Conservation (phyloP, 2,113 vertebrate genomes). For the Clarias gariepinus region DNA sequence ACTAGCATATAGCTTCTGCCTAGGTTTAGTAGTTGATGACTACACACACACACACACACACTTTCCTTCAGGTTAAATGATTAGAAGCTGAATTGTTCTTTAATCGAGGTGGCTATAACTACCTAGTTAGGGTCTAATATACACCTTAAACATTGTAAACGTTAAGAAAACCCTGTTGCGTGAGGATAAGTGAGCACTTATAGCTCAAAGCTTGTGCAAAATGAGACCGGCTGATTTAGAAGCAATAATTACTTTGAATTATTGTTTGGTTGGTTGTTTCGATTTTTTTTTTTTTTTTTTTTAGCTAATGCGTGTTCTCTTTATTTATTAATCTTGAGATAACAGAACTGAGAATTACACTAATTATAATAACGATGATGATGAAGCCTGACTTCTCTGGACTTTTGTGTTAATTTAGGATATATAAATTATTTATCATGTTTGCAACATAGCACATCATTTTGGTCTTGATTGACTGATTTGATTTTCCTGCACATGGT, state of each 20-base stretch:
- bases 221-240: background rate
- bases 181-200: background rate
- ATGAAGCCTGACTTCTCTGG: conserved; percentile 12
- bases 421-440: conserved; percentile 62
- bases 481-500: conserved; percentile 16
- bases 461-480: conserved; percentile 36
- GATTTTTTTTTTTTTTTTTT: too few species aligned
- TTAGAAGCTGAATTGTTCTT: too few species aligned
- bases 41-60: too few species aligned
- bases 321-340: background rate
- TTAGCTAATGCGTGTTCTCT: background rate
- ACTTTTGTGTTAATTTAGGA: conserved; percentile 17
- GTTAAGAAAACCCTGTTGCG: background rate
- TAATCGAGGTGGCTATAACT: too few species aligned
- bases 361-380: background rate
- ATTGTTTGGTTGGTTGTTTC: background rate
- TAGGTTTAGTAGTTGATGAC: background rate
- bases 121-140: background rate
- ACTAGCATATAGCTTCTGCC: background rate
- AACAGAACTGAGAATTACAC: background rate
- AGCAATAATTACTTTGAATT: background rate
- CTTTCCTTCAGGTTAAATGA: background rate
- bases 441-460: conserved; percentile 57
- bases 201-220: background rate
- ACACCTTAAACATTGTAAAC: background rate